Conservation (phyloP, 2,797 vertebrate species). For the Anguilla pacifica region DNA sequence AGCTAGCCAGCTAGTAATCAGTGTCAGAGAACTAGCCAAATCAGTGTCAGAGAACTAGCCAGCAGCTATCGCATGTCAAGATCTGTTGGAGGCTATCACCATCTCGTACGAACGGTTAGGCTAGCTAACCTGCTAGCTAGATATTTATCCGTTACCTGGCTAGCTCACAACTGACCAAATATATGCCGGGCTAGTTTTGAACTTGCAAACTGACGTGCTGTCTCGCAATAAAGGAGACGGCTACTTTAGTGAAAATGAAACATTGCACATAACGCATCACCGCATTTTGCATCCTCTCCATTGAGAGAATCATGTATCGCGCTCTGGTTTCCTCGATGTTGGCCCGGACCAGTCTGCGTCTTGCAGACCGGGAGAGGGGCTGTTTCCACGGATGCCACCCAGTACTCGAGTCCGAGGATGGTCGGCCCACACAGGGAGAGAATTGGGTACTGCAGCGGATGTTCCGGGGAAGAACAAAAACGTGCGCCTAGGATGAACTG, state of each 20-base stretch:
- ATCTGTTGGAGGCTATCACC: neutral
- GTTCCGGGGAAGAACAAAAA: slow-evolving; percentile 35
- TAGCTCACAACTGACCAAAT: neutral
- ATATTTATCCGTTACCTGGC: neutral
- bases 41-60: slow-evolving; percentile 56
- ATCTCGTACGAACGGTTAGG: neutral
- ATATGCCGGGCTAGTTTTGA: neutral
- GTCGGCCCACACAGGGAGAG: slow-evolving; percentile 24
- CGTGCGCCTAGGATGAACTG: slow-evolving; percentile 1
- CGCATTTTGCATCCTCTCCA: slow-evolving; percentile 33
- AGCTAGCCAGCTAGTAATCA: slow-evolving; percentile 55
- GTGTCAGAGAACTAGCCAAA: too few relatives aligned
- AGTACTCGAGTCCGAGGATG: slow-evolving; percentile 37
- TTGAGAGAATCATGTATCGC: slow-evolving; percentile 49
- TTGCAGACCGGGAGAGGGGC: slow-evolving; percentile 21
- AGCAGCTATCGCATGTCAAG: slow-evolving; percentile 54
- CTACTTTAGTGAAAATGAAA: slow-evolving; percentile 24
- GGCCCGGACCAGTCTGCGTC: slow-evolving; percentile 41
- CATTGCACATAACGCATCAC: slow-evolving; percentile 30
- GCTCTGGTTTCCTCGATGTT: slow-evolving; percentile 45
- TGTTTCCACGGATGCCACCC: slow-evolving; percentile 35
- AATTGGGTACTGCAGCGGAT: slow-evolving; percentile 16
- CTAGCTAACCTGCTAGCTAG: neutral
- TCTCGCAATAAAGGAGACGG: neutral
- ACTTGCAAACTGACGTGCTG: neutral